These are phyloP conservation scores for Galago senegalensis DNA, from an alignment of 2,797 vertebrate species.

Conservation along the genomic window DNA sequence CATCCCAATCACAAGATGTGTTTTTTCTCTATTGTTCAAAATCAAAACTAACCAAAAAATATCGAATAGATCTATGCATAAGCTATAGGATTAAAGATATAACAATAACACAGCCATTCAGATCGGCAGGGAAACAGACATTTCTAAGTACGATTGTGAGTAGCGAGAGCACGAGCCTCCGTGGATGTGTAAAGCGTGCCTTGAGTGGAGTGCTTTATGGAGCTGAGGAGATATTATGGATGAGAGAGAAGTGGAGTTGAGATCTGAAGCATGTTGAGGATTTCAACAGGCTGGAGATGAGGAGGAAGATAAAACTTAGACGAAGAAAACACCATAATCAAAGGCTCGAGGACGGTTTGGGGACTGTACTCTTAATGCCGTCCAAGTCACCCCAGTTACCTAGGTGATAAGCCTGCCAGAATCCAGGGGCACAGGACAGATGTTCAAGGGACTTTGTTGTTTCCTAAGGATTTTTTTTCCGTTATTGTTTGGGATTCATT, in stretches of 20 bases:
- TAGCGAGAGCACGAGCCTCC: background rate
- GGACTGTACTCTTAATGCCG: no score
- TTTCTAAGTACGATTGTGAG: background rate
- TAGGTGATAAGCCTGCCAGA: background rate
- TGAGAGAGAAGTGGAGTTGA: background rate
- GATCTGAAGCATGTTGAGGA: background rate
- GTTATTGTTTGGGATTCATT: no score
- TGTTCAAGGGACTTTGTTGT: accelerated
- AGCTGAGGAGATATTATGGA: background rate
- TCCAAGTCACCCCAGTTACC: no score
- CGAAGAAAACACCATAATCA: background rate
- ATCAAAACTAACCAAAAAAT: background rate
- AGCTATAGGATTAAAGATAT: background rate
- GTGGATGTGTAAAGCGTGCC: no score
- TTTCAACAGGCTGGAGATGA: background rate
- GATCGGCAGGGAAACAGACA: background rate
- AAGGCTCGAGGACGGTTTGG: background rate
- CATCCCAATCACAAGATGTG: background rate
- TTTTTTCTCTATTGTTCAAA: background rate
- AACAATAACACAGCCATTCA: background rate
- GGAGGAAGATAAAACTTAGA: background rate
- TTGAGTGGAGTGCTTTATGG: no score
- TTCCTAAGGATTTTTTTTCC: background rate
- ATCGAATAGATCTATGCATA: background rate
- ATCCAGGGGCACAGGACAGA: background rate